These are phyloP conservation scores for Brachyhypopomus occidentalis DNA, from an alignment of 2,113 vertebrate species.

Conservation along the genomic window DNA sequence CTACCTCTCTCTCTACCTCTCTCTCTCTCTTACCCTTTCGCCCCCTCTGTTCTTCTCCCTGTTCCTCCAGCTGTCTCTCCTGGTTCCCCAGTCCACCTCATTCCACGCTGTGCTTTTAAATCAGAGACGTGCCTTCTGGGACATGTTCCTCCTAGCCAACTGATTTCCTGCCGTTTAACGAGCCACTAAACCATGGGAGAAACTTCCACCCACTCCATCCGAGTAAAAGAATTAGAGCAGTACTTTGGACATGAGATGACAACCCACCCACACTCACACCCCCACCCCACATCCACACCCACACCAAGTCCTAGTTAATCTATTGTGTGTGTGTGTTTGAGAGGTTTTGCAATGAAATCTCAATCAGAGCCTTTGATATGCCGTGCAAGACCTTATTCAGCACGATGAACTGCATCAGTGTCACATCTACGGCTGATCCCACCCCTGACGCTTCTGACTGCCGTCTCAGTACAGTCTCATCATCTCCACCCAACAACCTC, in stretches of 20 bases:
- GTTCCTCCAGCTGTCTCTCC: slow-evolving; percentile 27
- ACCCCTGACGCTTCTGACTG: too few species aligned
- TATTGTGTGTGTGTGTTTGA: background rate
- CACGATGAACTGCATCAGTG: background rate
- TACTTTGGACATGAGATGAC: background rate
- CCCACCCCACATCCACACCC: background rate
- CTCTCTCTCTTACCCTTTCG: slow-evolving; percentile 18
- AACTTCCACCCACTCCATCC: background rate
- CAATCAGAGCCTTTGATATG: background rate
- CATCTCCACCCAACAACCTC: too few species aligned
- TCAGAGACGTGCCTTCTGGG: slow-evolving; percentile 28
- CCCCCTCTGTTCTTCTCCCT: slow-evolving; percentile 15
- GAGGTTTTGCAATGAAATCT: background rate
- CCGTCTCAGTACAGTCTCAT: too few species aligned
- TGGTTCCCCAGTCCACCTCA: slow-evolving; percentile 21
- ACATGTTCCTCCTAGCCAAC: slow-evolving; percentile 20
- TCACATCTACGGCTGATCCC: too few species aligned
- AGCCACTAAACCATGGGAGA: slow-evolving; percentile 27
- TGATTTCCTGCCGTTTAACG: slow-evolving; percentile 40
- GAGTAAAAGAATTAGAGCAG: slow-evolving; percentile 7
- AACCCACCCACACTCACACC: background rate
- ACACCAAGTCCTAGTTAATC: background rate
- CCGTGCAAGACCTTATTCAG: background rate
- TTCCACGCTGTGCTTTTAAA: slow-evolving; percentile 43
- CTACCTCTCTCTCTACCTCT: background rate